These are phyloP conservation scores for Malurus elegans DNA, from an alignment of 2,113 vertebrate genomes.

Conservation along the genomic window DNA sequence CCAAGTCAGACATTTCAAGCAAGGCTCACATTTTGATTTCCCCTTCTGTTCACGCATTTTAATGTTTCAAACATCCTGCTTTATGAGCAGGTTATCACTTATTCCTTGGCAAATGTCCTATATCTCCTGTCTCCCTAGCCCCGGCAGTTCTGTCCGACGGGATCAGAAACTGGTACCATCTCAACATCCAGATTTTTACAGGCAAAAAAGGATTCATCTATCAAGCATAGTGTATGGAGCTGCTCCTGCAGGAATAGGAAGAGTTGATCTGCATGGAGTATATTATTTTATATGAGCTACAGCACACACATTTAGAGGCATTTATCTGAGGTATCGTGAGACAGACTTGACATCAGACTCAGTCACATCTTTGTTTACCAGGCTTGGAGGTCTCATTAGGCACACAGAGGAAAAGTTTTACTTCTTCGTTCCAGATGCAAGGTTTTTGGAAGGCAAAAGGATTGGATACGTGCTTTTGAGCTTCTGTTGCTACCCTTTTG, in stretches of 20 bases:
- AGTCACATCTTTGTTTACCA: neutral
- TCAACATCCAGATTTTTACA: neutral
- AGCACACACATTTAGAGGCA: neutral
- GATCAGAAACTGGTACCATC: neutral
- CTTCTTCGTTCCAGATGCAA: neutral
- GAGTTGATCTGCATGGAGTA: neutral
- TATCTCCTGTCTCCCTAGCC: neutral
- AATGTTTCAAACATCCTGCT: neutral
- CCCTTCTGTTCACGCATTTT: constrained; percentile 13
- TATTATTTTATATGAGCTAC: neutral
- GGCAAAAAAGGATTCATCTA: neutral
- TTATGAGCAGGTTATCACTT: neutral
- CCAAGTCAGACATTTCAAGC: neutral
- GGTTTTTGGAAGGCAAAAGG: neutral
- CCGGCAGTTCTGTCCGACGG: neutral
- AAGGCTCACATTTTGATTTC: constrained; percentile 17
- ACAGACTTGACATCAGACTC: neutral
- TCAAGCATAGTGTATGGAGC: neutral
- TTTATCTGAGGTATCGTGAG: neutral
- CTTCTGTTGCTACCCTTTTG: neutral
- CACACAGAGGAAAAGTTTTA: neutral
- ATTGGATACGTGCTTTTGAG: neutral
- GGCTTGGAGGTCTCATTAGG: neutral
- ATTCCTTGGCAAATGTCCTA: neutral
- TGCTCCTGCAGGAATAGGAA: neutral